Evolutionary conservation across 2,888 invertebrate genomes (phyloP).

Genomic region (Drosophila bunnanda): DNA sequence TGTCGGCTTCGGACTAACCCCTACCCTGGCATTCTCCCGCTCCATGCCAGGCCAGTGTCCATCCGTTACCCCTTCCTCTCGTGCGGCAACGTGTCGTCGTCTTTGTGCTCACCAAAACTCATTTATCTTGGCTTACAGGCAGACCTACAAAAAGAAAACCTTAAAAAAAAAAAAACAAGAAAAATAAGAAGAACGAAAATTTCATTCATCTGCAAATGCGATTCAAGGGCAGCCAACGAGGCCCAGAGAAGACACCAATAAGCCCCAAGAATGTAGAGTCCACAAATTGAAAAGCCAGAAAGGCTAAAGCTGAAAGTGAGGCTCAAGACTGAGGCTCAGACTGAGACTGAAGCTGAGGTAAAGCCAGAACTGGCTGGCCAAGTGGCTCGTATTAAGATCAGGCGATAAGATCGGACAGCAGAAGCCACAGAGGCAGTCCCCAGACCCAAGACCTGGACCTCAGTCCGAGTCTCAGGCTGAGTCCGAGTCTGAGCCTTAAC

Average conservation of each 20-base stretch:
- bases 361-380: slow-evolving; percentile 53
- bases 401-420: slow-evolving; percentile 82
- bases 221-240: slow-evolving; percentile 63
- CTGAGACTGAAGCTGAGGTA: neutral
- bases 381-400: slow-evolving; percentile 83
- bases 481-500: neutral
- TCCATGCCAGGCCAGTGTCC: neutral
- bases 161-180: slow-evolving; percentile 9
- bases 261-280: slow-evolving; percentile 70
- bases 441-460: neutral
- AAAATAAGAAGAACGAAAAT: slow-evolving; percentile 55
- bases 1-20: slow-evolving; percentile 59
- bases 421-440: slow-evolving; percentile 50
- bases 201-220: slow-evolving; percentile 72
- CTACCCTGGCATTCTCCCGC: slow-evolving; percentile 1
- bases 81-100: slow-evolving; percentile 75
- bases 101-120: slow-evolving; percentile 81
- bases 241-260: slow-evolving; percentile 59
- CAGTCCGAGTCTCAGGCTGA: neutral
- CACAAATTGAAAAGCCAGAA: slow-evolving; percentile 73
- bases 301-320: slow-evolving; percentile 26
- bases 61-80: slow-evolving; percentile 12
- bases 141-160: slow-evolving; percentile 7
- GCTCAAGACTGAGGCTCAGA: neutral
- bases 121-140: slow-evolving; percentile 77